A percentile compares a stretch with the other conserved stretches of the same genome.
These are phyloP conservation scores for Aplodontia rufa DNA, from an alignment of 2,113 vertebrate species.

Conservation along the genomic window DNA sequence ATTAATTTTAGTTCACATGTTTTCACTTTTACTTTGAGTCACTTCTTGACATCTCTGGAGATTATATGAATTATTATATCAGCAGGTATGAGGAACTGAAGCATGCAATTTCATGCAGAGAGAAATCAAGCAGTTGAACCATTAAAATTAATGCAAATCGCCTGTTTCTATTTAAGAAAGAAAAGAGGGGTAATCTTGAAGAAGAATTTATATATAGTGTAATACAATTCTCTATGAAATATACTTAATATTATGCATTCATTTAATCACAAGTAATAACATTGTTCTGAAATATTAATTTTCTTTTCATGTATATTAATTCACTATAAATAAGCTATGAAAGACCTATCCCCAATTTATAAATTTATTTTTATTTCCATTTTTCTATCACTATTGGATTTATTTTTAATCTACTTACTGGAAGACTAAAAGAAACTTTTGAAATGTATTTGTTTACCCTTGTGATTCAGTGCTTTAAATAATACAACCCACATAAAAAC, in stretches of 20 bases:
- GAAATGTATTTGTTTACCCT: not conserved
- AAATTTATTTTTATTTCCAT: slow-evolving; percentile 23
- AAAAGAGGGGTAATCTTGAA: not conserved
- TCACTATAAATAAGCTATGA: not conserved
- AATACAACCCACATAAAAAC: not conserved
- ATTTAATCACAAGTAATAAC: slow-evolving; percentile 26
- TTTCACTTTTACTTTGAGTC: slow-evolving; percentile 52
- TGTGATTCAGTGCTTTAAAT: not conserved
- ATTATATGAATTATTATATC: slow-evolving; percentile 58
- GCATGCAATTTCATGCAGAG: slow-evolving; percentile 48
- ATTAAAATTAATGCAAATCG: slow-evolving; percentile 69
- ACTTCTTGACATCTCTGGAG: slow-evolving; percentile 53
- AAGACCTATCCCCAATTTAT: not conserved
- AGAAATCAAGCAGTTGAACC: slow-evolving; percentile 62
- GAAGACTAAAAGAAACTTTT: not conserved
- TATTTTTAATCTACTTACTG: not conserved
- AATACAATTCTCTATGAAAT: not conserved
- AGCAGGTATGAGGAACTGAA: slow-evolving; percentile 22
- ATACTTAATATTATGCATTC: not conserved
- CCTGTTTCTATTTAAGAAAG: slow-evolving; percentile 53
- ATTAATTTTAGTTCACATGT: slow-evolving; percentile 16
- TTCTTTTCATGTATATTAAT: not conserved
- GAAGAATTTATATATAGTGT: not conserved
- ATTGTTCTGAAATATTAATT: slow-evolving; percentile 1
- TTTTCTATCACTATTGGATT: not conserved